phyloP scores from a whole-genome alignment of 1,140 invertebrate genomes.

The Drosophila setifemur region DNA sequence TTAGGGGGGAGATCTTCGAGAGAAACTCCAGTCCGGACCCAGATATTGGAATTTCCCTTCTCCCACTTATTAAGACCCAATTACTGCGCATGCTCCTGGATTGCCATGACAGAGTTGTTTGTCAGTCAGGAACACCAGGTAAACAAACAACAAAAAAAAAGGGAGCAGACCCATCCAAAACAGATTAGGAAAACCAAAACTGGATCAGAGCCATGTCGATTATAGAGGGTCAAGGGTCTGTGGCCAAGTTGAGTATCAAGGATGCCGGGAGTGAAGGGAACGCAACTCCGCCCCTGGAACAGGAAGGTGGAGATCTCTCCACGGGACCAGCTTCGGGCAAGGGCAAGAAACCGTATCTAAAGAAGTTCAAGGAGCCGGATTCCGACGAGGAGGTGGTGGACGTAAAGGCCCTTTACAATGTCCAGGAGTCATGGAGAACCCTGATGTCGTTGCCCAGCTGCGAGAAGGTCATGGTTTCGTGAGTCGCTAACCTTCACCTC shows the following conservation, averaged over 20 bases:
- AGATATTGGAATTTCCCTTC: too few species aligned
- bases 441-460: slow-evolving; percentile 56
- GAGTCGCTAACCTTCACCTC: neutral
- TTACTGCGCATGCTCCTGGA: slow-evolving; percentile 43
- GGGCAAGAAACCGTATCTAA: slow-evolving; percentile 43
- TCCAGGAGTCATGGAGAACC: slow-evolving; percentile 66
- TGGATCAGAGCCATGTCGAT: too few species aligned
- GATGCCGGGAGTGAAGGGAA: too few species aligned
- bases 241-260: too few species aligned
- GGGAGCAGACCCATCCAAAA: neutral
- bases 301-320: neutral
- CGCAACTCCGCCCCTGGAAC: neutral
- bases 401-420: slow-evolving; percentile 43
- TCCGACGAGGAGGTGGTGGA: slow-evolving; percentile 61
- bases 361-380: slow-evolving; percentile 52
- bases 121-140: slow-evolving; percentile 7
- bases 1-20: slow-evolving; percentile 17
- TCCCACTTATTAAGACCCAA: too few species aligned
- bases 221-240: too few species aligned
- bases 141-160: slow-evolving; percentile 4
- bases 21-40: slow-evolving; percentile 19
- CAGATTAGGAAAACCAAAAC: too few species aligned
- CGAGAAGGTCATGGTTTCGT: slow-evolving; percentile 72
- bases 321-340: neutral
- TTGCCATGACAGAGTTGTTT: slow-evolving; percentile 57